Base-by-base conservation (phyloP, 2,113 vertebrate species). In the Catagonus wagneri region DNA sequence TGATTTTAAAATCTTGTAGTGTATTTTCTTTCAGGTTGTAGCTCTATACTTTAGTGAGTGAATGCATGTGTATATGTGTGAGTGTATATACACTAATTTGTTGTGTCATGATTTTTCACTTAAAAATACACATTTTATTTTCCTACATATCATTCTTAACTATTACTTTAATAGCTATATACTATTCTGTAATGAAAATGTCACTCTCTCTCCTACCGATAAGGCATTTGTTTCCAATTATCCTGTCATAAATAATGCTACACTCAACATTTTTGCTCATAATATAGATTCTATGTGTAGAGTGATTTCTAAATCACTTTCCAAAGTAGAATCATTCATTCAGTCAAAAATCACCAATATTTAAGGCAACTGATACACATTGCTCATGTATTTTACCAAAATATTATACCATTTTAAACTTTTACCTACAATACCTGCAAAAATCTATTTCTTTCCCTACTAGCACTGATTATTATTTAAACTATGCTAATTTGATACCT, bases 191-290 rank as follows among this genome's bases (percentile, higher is more conserved):
- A 86, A n/a, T 69, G 23, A 78, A 74, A 89, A 71, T 90, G 25
- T 66, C 29, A 7, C n/a, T 50, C 1, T 88, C 32, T 85, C 7
- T 20, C n/a, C 50, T 69, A 74, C 6, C 56, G 68, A 83, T 15
- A 44, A 83, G 34, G 27, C 14, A 61, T 71, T 84, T 90, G 29
- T 85, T 96, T 84, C 74, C 29, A 91, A 29, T 95, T 96, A 61
- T 69, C 16, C 58, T 60, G 34, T 61, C 91, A 94, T 88, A 83
- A 89, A 79, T 95, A 79, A 81, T 66, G 16, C 11, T 63, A 32
- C 14, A n/a, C 3, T 68, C 50, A 75, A 89, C 76, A 86, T n/a
- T 93, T 89, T 92, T 61, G 39, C 85, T 94, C 36, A 83, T 87
- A n/a, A 78, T 80, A 60, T 79, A 93, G 29, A 92, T 83, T 85